Conservation (phyloP, 2,113 vertebrate species). For the Chaetodon trifascialis region DNA sequence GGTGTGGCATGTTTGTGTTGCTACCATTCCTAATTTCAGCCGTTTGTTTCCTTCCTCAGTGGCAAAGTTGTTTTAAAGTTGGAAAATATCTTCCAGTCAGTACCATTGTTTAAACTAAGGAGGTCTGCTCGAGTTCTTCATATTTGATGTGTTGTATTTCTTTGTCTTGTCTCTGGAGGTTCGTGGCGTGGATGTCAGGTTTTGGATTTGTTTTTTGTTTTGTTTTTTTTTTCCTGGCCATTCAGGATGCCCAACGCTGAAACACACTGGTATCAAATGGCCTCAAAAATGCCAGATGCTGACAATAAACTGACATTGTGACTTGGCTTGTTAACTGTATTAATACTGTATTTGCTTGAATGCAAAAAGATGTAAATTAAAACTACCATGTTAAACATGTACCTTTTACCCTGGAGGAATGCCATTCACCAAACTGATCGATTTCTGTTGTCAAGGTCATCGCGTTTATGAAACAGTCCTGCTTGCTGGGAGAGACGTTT, state of each 20-base stretch:
- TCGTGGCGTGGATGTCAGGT: conserved; percentile 60
- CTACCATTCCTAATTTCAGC: conserved; percentile 26
- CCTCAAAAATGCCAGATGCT: conserved; percentile 72
- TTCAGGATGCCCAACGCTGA: conserved; percentile 43
- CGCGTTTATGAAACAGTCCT: conserved; percentile 70
- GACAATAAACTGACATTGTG: conserved; percentile 76
- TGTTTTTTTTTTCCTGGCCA: conserved; percentile 33
- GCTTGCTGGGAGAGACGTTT: conserved; percentile 77
- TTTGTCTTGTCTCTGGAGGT: conserved; percentile 73
- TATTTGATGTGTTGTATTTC: conserved; percentile 79
- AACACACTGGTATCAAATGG: conserved; percentile 59
- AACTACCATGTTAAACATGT: conserved; percentile 84
- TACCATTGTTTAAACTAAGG: conserved; percentile 95
- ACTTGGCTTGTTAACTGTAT: conserved; percentile 80
- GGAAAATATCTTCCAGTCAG: conserved; percentile 80
- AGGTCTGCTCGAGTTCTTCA: conserved; percentile 77
- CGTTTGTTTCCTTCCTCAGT: conserved; percentile 20
- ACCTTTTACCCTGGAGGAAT: conserved; percentile 81
- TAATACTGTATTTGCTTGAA: conserved; percentile 84
- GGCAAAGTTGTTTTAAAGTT: conserved; percentile 68
- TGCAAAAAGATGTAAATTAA: conserved; percentile 83
- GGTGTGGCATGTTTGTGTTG: conserved; percentile 48
- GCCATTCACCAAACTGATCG: conserved; percentile 73
- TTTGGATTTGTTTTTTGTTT: conserved; percentile 8
- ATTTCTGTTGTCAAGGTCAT: conserved; percentile 66